Conservation (phyloP, 2,797 vertebrate species). For the Taeniopygia guttata region DNA sequence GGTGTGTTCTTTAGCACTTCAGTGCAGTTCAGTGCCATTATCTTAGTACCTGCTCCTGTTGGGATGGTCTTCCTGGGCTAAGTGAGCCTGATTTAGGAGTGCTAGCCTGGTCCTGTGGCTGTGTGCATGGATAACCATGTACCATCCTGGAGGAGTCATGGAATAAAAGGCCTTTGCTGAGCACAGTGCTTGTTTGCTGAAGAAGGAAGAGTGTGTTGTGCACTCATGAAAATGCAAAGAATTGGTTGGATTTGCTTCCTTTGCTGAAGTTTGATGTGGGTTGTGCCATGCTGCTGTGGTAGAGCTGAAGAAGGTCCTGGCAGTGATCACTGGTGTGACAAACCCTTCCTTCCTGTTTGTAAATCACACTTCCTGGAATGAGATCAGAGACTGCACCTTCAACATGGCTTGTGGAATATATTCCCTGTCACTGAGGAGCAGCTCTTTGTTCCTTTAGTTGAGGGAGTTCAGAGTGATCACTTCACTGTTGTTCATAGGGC, state of each 20-base stretch:
- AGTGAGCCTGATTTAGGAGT: background rate
- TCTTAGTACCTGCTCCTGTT: background rate
- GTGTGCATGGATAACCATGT: background rate
- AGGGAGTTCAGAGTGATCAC: background rate
- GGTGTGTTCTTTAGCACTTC: background rate
- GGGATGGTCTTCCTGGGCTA: background rate
- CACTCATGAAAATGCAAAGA: background rate
- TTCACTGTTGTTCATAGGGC: background rate
- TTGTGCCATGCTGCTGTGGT: fast-evolving
- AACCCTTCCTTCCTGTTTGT: background rate
- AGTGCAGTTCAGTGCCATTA: background rate
- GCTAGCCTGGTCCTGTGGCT: background rate
- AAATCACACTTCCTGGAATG: background rate
- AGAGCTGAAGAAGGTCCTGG: background rate
- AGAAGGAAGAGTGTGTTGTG: background rate
- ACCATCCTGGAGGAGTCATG: background rate
- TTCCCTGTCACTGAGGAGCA: background rate
- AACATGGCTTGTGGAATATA: background rate
- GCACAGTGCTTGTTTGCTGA: background rate
- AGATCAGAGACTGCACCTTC: background rate
- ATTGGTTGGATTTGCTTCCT: background rate
- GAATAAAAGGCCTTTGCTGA: background rate
- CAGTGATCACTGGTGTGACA: background rate
- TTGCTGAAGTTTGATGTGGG: background rate
- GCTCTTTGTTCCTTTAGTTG: background rate